phyloP scores from a whole-genome alignment of 2,888 invertebrate genomes.

The Nomada goodeniana region DNA sequence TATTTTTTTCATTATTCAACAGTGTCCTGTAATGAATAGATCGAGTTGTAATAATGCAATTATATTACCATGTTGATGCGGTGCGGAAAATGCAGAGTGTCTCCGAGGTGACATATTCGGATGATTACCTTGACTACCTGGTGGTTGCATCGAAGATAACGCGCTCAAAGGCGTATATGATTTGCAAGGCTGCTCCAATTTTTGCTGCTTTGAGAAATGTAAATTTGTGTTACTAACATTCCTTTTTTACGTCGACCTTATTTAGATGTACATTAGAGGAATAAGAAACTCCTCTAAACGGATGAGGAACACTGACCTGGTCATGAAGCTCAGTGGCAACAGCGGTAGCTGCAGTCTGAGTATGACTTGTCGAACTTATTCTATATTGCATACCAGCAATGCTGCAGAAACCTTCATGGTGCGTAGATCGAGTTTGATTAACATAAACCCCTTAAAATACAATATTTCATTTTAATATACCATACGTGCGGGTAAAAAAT shows the following conservation, averaged over 20 bases:
- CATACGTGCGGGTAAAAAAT: conserved; percentile 5
- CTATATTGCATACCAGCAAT: conserved; percentile 94
- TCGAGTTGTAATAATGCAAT: conserved; percentile 20
- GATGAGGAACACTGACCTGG: conserved; percentile 75
- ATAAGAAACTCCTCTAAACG: neutral
- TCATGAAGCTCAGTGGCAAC: conserved; percentile 87
- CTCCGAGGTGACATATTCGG: conserved; percentile 83
- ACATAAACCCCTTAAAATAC: conserved; percentile 88
- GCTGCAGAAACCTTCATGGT: conserved; percentile 93
- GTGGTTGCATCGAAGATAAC: conserved; percentile 95
- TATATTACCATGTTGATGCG: conserved; percentile 87
- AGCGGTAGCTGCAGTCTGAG: conserved; percentile 93
- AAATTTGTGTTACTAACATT: conserved; percentile 5
- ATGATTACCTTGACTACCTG: conserved; percentile 86
- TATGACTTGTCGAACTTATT: conserved; percentile 94
- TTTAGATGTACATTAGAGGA: neutral
- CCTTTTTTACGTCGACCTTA: neutral
- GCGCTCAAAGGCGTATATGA: conserved; percentile 94
- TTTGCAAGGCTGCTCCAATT: conserved; percentile 85
- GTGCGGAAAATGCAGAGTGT: conserved; percentile 85
- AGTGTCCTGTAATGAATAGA: conserved; percentile 74
- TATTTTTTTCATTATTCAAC: too few relatives aligned
- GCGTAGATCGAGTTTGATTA: conserved; percentile 90
- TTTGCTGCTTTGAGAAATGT: conserved; percentile 70
- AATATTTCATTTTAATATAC: conserved; percentile 29